Evolutionary conservation across 2,888 invertebrate genomes (phyloP).

Genomic region (Abrostola triplasia): DNA sequence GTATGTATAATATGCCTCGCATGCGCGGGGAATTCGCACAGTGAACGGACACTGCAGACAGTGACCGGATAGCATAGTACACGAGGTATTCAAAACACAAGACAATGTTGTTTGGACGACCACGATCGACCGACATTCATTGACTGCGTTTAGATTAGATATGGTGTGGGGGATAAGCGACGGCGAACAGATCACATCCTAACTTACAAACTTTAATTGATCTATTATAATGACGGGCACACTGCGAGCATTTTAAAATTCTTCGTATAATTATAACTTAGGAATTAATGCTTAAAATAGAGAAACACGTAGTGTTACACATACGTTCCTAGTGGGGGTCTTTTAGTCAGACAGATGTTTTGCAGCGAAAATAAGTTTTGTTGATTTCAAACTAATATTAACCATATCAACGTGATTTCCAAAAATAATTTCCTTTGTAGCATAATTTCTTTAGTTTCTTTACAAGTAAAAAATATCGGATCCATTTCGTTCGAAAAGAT

Average conservation of each 20-base stretch:
- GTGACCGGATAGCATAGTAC: slow-evolving; percentile 31
- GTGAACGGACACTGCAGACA: slow-evolving; percentile 36
- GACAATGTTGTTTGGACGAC: slow-evolving; percentile 51
- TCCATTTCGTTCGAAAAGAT: background rate
- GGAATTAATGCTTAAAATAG: too few species aligned
- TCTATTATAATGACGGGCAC: too few species aligned
- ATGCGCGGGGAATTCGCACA: slow-evolving; percentile 31
- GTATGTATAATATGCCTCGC: slow-evolving; percentile 31
- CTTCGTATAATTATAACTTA: too few species aligned
- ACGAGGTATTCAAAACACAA: slow-evolving; percentile 53
- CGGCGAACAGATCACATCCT: slow-evolving; percentile 5
- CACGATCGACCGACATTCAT: slow-evolving; percentile 52
- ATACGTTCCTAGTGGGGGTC: too few species aligned
- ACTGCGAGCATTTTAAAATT: too few species aligned
- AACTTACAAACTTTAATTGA: background rate
- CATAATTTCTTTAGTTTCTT: too few species aligned
- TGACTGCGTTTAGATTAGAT: slow-evolving; percentile 21
- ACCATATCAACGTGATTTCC: too few species aligned
- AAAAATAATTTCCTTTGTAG: too few species aligned
- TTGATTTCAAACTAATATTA: too few species aligned
- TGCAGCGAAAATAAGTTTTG: too few species aligned
- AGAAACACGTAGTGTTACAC: too few species aligned
- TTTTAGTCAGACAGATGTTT: too few species aligned
- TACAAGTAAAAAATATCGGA: background rate
- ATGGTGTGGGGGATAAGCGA: slow-evolving; percentile 13